Conservation (phyloP, 2,113 vertebrate species). For the Hypocryptadius cinnamomeus region DNA sequence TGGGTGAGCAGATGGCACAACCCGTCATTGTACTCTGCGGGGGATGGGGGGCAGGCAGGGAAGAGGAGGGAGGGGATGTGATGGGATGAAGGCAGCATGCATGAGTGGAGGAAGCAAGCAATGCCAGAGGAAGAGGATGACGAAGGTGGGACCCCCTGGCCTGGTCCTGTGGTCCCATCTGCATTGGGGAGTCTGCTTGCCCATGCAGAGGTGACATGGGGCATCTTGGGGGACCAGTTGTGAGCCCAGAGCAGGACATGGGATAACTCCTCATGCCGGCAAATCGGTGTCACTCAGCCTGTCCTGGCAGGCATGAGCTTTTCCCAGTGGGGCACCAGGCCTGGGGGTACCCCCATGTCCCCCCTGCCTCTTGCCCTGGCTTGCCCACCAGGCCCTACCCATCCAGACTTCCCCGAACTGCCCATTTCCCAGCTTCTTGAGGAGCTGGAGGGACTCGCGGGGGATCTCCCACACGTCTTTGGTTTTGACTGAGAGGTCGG, state of each 20-base stretch:
- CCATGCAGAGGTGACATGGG: neutral
- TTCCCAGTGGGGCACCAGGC: neutral
- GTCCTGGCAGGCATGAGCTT: neutral
- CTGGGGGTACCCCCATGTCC: neutral
- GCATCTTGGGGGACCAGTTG: neutral
- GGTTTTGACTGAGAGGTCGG: slow-evolving; percentile 92
- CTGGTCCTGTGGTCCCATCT: neutral
- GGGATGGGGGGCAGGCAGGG: neutral
- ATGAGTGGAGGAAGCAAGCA: neutral
- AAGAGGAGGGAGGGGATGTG: neutral
- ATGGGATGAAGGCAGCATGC: slow-evolving; percentile 70
- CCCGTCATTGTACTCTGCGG: slow-evolving; percentile 83
- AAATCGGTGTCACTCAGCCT: accelerated
- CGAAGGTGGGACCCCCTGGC: neutral
- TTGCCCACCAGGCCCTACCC: slow-evolving; percentile 68
- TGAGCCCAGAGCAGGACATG: neutral
- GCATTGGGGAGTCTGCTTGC: neutral
- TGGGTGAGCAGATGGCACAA: slow-evolving; percentile 86
- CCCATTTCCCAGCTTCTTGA: slow-evolving; percentile 89
- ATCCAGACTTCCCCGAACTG: slow-evolving; percentile 96
- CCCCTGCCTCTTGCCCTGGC: neutral
- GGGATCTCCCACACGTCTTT: slow-evolving; percentile 95
- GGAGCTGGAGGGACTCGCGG: slow-evolving; percentile 86
- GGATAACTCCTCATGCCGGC: neutral
- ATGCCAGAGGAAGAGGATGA: neutral